Percentiles rank a stretch among this genome's conserved stretches.
Evolutionary conservation across 2,797 vertebrate genomes (phyloP).

Genomic region (Orientallactaga sibirica): DNA sequence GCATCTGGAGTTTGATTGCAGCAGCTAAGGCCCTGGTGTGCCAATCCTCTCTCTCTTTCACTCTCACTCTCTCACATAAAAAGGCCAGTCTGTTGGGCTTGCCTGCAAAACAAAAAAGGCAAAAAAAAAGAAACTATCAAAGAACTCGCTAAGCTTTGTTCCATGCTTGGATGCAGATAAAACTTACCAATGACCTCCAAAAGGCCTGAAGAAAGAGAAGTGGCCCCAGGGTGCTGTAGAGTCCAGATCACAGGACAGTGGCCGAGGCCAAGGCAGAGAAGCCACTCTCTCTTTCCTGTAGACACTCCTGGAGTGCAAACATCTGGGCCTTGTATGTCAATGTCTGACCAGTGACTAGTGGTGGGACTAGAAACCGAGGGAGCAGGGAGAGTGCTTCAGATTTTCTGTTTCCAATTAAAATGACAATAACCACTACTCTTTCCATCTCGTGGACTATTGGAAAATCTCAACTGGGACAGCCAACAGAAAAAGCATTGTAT

Average conservation of each 20-base stretch:
- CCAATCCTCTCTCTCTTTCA: too few relatives aligned
- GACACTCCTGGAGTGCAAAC: fast-evolving
- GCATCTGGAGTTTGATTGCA: too few relatives aligned
- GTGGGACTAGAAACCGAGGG: fast-evolving
- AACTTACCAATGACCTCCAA: too few relatives aligned
- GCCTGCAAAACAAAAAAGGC: too few relatives aligned
- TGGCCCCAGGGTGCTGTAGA: not conserved
- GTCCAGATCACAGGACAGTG: too few relatives aligned
- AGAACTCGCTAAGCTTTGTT: not conserved
- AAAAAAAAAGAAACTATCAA: too few relatives aligned
- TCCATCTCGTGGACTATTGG: not conserved
- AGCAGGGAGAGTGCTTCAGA: not conserved
- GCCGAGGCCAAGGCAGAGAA: too few relatives aligned
- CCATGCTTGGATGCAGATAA: not conserved
- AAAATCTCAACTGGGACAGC: not conserved
- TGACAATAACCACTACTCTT: not conserved
- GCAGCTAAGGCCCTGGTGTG: too few relatives aligned
- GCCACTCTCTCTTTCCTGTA: not conserved
- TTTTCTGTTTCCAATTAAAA: not conserved
- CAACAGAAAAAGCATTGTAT: not conserved
- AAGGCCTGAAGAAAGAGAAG: not conserved
- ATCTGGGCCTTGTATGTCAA: not conserved
- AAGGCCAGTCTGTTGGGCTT: too few relatives aligned
- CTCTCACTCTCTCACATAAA: too few relatives aligned
- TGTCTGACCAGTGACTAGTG: not conserved